Evolutionary conservation across 2,113 vertebrate genomes (phyloP), one percentile per base, ranked within the genome.

Genomic region (Paradoxurus hermaphroditus): DNA sequence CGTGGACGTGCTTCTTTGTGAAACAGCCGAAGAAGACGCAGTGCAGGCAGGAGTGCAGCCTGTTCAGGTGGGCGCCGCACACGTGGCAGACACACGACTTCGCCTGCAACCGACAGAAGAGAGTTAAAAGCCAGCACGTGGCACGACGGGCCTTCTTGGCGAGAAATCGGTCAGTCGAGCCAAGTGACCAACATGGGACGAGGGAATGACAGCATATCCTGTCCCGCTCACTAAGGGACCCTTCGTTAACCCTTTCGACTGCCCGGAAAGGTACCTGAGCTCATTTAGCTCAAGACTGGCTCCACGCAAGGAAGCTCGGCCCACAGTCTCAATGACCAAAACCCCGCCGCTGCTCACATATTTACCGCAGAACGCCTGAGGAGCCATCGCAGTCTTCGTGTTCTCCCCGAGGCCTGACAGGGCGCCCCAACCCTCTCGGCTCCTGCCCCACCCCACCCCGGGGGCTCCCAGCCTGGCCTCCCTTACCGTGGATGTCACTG

Each of bases 21-120:
- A 99, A 99, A 98, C 99, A 99, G 99, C 99, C 99, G 44, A 99
- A 99, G 99, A 99, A 99, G 97, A 99, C 99, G 90, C 99, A 99
- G 98, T 99, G 99, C 94, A 99, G 99, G 98, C 99, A 99, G 97
- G 99, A 99, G 98, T 99, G 99, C 94, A 99, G 99, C 97, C 99
- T 98, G 98, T 99, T 99, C 98, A 99, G 99, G 97, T 99, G 99
- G 90, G 99, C 99, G 46, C 99, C 99, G 96, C 99, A 99, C 97
- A 99, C 99, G 34, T 99, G 99, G 98, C 99, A 99, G 97, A 99
- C 99, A 95, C 99, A 99, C n/a, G 99, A 99, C 98, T 99, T 99
- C 4, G 99, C 99, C 99, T 99, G 98, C 25, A 99, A 99, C 0
- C 86, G 29, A 98, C 59, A 91, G 95, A 89, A n/a, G 51, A 59